A percentile compares a stretch with the other conserved stretches of the same genome.
Evolutionary conservation across 2,888 invertebrate species (phyloP).

Genomic region (Drosophila cognata): DNA sequence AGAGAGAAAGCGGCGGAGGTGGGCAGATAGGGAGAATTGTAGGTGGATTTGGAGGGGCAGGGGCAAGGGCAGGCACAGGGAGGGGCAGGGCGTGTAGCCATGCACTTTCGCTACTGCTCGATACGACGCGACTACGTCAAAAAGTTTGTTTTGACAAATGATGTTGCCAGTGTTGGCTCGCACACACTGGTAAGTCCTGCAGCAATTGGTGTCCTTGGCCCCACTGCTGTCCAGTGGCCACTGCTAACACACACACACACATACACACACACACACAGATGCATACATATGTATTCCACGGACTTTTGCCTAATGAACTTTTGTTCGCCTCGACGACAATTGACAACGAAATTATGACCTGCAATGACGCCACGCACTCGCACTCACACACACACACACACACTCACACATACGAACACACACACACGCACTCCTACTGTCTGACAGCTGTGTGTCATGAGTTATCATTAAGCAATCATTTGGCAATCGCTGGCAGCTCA

Average conservation of each 20-base stretch:
- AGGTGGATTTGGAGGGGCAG: background rate
- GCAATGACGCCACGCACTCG: slow-evolving; percentile 11
- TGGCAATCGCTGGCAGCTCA: slow-evolving; percentile 28
- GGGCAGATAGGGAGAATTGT: too few relatives aligned
- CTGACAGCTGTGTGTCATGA: slow-evolving; percentile 9
- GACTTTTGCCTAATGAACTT: slow-evolving; percentile 67
- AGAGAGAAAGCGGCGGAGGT: background rate
- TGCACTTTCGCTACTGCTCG: slow-evolving; percentile 70
- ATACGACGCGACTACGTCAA: slow-evolving; percentile 68
- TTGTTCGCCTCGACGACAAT: slow-evolving; percentile 51
- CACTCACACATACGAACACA: background rate
- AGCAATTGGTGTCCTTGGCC: slow-evolving; percentile 49
- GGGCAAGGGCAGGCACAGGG: background rate
- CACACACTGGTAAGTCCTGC: slow-evolving; percentile 7
- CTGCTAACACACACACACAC: background rate
- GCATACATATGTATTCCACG: slow-evolving; percentile 52
- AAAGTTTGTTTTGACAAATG: slow-evolving; percentile 79
- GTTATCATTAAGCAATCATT: slow-evolving; percentile 45
- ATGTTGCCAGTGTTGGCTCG: slow-evolving; percentile 53
- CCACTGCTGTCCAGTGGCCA: slow-evolving; percentile 3
- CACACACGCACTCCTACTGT: background rate
- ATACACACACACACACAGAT: background rate
- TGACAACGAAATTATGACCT: slow-evolving; percentile 49
- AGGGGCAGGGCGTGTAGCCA: slow-evolving; percentile 7
- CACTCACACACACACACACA: background rate